Evolutionary conservation across 1,140 invertebrate genomes (phyloP), one percentile per base, ranked within the genome.

Genomic region (Cecropterus lyciades): DNA sequence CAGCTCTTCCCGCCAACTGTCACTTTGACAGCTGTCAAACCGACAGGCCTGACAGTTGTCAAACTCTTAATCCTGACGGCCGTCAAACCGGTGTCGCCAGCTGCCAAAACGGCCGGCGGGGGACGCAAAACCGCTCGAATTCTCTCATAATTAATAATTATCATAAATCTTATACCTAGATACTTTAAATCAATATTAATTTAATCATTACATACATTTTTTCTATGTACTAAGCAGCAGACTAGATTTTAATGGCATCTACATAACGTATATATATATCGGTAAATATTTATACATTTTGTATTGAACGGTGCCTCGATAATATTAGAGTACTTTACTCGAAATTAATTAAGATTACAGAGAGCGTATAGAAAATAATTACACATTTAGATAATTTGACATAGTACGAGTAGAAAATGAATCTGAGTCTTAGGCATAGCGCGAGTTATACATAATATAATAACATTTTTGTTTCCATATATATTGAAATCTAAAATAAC

Each of bases 221-320:
- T 66, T 71, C 74, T 84, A 83, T 78, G 71, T 64, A 75, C 82
- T 87, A 87, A 79, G 75, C 80, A 82, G 80, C 80, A 73, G 77
- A 85, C 85, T 87, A 89, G 85, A 87, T 74, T 85, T 73, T 76
- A 79, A 85, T 87, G 84, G 82, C 86, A 73, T 77, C 82, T 85
- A 89, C 75, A 55, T 69, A 75, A 80, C 73, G 70, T 75, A 73
- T 73, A 72, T 73, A 70, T 43, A 62, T 69, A 60, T 69, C 20
- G 62, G 65, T 72, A 69, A 43, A 51, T 66, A 72, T 75, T 70
- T 74, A 65, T 73, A 73, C 67, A 70, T 30, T 67, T 52, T 67
- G 37, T 71, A 71, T 67, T 67, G 45, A 70, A 14, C 63, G 16
- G 51, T 68, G 65, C 62, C 59, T 60, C 33, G 48, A 63, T 56